A percentile compares a stretch with the other conserved stretches of the same genome.
These are phyloP conservation scores for Drepanosiphum platanoidis DNA, from an alignment of 2,888 invertebrate genomes.

Conservation along the genomic window DNA sequence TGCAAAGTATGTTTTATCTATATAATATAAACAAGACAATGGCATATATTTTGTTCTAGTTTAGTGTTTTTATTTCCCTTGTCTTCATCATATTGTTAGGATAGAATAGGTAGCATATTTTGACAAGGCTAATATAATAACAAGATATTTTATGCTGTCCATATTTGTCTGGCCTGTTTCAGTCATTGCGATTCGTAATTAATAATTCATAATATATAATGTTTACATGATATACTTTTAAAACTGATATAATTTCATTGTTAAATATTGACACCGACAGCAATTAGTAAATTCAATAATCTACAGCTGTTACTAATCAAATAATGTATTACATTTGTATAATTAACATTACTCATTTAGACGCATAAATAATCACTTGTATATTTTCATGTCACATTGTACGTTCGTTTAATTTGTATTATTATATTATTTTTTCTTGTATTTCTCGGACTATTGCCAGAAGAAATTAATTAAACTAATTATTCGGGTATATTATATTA, in stretches of 20 bases:
- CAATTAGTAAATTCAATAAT: conserved; percentile 5
- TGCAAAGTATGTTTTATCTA: no score
- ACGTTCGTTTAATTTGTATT: not conserved
- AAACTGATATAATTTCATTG: not conserved
- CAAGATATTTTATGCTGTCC: not conserved
- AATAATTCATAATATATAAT: not conserved
- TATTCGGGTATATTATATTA: not conserved
- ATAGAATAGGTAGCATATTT: not conserved
- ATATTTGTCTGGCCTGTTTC: not conserved
- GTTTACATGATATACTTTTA: no score
- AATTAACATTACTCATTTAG: not conserved
- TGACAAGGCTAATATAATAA: conserved; percentile 19
- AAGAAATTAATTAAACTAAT: not conserved
- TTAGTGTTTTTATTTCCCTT: not conserved
- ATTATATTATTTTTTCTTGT: not conserved
- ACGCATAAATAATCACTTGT: not conserved
- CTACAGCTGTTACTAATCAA: conserved; percentile 22
- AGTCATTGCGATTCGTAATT: not conserved
- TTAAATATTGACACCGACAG: conserved; percentile 9
- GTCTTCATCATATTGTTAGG: conserved; percentile 2
- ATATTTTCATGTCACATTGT: no score
- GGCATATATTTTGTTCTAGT: not conserved
- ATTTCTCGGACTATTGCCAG: not conserved
- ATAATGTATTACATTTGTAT: conserved; percentile 28
- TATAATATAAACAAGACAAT: not conserved